Evolutionary conservation across 1,140 invertebrate genomes (phyloP).

Genomic region (Ceratitis capitata): DNA sequence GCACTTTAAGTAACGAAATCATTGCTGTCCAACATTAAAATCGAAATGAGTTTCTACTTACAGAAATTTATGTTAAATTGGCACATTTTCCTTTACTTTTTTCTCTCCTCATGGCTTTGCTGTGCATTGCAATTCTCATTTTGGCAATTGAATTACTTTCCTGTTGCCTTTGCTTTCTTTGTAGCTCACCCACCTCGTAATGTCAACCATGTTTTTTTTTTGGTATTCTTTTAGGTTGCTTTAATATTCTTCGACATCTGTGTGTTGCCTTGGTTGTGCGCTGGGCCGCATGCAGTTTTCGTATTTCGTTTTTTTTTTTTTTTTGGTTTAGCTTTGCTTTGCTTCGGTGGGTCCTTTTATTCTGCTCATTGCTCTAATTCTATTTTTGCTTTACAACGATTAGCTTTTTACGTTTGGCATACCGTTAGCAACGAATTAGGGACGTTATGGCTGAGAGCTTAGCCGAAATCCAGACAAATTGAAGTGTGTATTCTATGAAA

Average conservation of each 20-base stretch:
- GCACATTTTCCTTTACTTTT: background rate
- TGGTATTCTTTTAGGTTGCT: background rate
- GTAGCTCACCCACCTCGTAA: too few species aligned
- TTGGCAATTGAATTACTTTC: conserved; percentile 15
- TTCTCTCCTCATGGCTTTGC: too few species aligned
- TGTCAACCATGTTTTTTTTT: too few species aligned
- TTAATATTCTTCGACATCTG: background rate
- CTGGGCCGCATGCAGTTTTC: background rate
- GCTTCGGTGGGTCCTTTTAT: background rate
- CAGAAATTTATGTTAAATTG: conserved; percentile 3
- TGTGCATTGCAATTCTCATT: background rate
- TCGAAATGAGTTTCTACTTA: background rate
- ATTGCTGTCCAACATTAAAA: background rate
- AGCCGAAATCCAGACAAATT: too few species aligned
- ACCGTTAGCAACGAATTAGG: background rate
- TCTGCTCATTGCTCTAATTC: conserved; percentile 13
- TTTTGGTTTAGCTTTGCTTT: background rate
- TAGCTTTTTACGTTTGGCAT: background rate
- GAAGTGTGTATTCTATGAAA: too few species aligned
- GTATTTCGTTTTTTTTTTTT: background rate
- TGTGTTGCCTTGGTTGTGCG: background rate
- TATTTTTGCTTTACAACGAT: conserved; percentile 5
- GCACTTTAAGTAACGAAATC: background rate
- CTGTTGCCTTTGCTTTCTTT: background rate
- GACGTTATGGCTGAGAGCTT: too few species aligned